A percentile compares a stretch with the other conserved stretches of the same genome.
These are phyloP conservation scores for Napeogenes inachia DNA, from an alignment of 2,888 invertebrate genomes.

Conservation along the genomic window DNA sequence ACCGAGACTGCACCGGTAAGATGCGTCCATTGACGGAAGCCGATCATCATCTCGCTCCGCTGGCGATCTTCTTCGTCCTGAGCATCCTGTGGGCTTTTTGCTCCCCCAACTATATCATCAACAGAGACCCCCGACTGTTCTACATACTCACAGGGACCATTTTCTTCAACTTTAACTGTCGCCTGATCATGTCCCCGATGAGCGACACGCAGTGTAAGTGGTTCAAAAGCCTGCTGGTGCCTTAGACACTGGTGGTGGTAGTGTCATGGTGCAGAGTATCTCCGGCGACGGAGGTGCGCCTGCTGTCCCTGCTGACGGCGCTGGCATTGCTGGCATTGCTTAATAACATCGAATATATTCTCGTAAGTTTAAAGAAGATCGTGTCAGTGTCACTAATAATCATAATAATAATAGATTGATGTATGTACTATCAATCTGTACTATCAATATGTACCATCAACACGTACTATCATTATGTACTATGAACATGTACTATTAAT, in stretches of 20 bases:
- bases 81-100: constrained; percentile 88
- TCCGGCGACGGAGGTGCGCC: constrained; percentile 79
- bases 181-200: constrained; percentile 98
- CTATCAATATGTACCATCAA: too few relatives aligned
- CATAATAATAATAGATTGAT: too few relatives aligned
- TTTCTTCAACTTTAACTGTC: constrained; percentile 98
- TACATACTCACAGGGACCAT: constrained; percentile 94
- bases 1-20: constrained; percentile 90
- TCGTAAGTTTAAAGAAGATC: too few relatives aligned
- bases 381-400: too few relatives aligned
- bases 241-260: constrained; percentile 72
- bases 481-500: too few relatives aligned
- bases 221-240: constrained; percentile 84
- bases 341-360: too few relatives aligned
- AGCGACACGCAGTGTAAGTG: constrained; percentile 92
- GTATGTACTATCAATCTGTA: too few relatives aligned
- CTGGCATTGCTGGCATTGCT: constrained; percentile 81
- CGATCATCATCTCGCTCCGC: constrained; percentile 90
- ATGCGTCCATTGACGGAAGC: constrained; percentile 88
- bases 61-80: constrained; percentile 83
- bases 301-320: constrained; percentile 85
- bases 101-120: constrained; percentile 89
- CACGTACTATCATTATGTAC: too few relatives aligned
- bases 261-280: constrained; percentile 44
- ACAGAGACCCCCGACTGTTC: constrained; percentile 89